Evolutionary conservation across 1,140 invertebrate species (phyloP).

Genomic region (Pissodes strobi): DNA sequence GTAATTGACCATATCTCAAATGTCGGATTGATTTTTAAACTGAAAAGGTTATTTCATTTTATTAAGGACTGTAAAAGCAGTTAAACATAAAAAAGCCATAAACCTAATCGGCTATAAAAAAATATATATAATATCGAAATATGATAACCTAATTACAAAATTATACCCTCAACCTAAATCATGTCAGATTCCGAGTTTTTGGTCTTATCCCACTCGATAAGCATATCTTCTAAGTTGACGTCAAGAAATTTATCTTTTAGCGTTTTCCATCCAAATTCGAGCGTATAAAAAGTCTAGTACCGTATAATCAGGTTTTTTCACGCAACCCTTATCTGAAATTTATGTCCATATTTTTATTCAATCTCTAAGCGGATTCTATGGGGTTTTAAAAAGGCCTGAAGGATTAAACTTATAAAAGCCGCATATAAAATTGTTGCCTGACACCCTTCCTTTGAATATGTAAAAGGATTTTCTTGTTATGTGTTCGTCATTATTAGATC

Average conservation of each 20-base stretch:
- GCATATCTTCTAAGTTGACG: constrained; percentile 7
- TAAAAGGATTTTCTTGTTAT: neutral
- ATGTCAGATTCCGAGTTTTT: neutral
- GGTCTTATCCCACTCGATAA: neutral
- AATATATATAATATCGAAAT: too few relatives aligned
- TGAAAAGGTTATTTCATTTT: too few relatives aligned
- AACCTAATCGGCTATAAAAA: too few relatives aligned
- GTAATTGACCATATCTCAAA: too few relatives aligned
- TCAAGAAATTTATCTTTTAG: constrained; percentile 2
- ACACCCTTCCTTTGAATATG: neutral
- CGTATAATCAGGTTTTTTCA: constrained; percentile 15
- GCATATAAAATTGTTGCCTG: neutral
- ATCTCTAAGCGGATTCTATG: constrained; percentile 4
- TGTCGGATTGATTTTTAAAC: too few relatives aligned
- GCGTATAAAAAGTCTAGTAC: constrained; percentile 9
- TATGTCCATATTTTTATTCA: constrained; percentile 15
- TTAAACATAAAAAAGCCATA: too few relatives aligned
- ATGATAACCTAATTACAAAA: too few relatives aligned
- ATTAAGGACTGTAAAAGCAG: too few relatives aligned
- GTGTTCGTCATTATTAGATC: too few relatives aligned
- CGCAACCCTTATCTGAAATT: constrained; percentile 15
- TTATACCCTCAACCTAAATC: too few relatives aligned
- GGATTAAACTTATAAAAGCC: constrained; percentile 2
- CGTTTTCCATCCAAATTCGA: neutral
- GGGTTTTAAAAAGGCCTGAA: constrained; percentile 1